Evolutionary conservation across 2,888 invertebrate genomes (phyloP).

Genomic region (Eupithecia insigniata): DNA sequence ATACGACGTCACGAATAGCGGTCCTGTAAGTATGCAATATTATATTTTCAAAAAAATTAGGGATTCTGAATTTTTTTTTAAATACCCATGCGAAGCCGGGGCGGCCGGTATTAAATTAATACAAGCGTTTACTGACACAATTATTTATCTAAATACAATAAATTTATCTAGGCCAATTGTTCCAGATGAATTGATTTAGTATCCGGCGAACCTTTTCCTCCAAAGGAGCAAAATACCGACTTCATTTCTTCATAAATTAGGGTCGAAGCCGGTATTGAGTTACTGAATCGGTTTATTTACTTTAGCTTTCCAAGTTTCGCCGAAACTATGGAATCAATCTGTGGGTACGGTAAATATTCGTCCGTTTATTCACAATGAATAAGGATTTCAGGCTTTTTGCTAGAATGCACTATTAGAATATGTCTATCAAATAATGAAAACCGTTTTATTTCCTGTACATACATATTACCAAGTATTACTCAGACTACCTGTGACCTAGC

Average conservation of each 20-base stretch:
- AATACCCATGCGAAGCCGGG: too few species aligned
- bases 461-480: background rate
- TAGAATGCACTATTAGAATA: background rate
- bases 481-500: too few species aligned
- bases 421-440: background rate
- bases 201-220: constrained; percentile 46
- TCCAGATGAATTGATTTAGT: constrained; percentile 36
- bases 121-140: background rate
- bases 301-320: constrained; percentile 35
- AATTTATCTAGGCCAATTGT: constrained; percentile 29
- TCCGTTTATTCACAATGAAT: background rate
- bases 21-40: too few species aligned
- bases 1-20: too few species aligned
- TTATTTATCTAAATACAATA: constrained; percentile 7
- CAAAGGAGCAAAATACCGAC: constrained; percentile 47
- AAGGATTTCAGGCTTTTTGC: background rate
- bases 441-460: background rate
- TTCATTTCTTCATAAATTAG: constrained; percentile 53
- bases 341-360: background rate
- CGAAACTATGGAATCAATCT: constrained; percentile 28
- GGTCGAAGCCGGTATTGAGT: constrained; percentile 47
- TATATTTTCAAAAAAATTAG: too few species aligned
- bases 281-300: constrained; percentile 52
- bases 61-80: too few species aligned
- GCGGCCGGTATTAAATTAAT: too few species aligned